Conservation (phyloP, 2,888 invertebrate species). For the Polydrusus cervinus region DNA sequence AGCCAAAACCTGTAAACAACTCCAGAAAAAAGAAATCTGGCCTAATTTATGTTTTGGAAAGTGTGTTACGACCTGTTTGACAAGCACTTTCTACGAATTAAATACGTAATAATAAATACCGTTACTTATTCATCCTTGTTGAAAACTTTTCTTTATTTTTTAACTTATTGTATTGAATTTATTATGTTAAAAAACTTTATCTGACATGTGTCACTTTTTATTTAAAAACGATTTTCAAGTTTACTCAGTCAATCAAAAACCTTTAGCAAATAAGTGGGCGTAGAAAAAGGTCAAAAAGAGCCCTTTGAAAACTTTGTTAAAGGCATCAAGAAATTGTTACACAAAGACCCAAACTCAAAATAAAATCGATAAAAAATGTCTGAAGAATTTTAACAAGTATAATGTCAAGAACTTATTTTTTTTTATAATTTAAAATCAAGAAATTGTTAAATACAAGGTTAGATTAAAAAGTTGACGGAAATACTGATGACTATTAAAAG, state of each 20-base stretch:
- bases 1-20: too few species aligned
- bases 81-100: too few species aligned
- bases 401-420: background rate
- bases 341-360: background rate
- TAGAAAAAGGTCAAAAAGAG: background rate
- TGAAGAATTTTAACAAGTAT: background rate
- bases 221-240: background rate
- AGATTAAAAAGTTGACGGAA: background rate
- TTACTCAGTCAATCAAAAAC: background rate
- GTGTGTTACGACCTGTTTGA: too few species aligned
- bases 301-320: background rate
- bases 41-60: too few species aligned
- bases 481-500: too few species aligned
- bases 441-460: background rate
- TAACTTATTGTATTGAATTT: background rate
- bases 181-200: background rate
- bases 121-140: too few species aligned
- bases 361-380: slow-evolving; percentile 5
- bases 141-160: background rate
- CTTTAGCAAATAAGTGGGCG: background rate
- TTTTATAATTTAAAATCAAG: background rate
- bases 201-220: background rate
- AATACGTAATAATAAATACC: too few species aligned
- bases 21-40: too few species aligned
- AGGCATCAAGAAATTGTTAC: slow-evolving; percentile 6